Percentiles rank a stretch among this genome's conserved stretches.
Conservation (phyloP, 2,888 invertebrate species). For the Hydrotaea cyrtoneurina region DNA sequence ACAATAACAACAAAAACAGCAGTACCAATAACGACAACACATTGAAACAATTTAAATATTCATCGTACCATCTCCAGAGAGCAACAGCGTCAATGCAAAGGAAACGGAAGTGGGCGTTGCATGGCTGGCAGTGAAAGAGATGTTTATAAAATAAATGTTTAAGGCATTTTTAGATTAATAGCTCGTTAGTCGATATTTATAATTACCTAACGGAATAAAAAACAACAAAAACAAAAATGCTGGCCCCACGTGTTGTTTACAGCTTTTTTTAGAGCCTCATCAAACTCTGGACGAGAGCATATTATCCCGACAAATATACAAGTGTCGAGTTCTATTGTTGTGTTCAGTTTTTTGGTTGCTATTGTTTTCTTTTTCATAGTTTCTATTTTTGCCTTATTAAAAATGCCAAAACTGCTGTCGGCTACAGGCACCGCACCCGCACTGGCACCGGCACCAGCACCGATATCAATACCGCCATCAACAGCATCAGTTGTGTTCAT, state of each 20-base stretch:
- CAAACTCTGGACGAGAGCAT: background rate
- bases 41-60: slow-evolving; percentile 29
- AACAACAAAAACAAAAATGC: background rate
- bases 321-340: background rate
- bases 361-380: background rate
- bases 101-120: background rate
- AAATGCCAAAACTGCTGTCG: background rate
- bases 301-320: background rate
- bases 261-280: too few relatives aligned
- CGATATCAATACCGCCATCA: too few relatives aligned
- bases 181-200: background rate
- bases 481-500: background rate
- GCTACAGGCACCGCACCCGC: background rate
- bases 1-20: too few relatives aligned
- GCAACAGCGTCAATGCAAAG: background rate
- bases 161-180: slow-evolving; percentile 4
- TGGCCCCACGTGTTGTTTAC: slow-evolving; percentile 5
- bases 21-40: background rate
- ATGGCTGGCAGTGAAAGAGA: background rate
- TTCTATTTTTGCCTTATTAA: background rate
- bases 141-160: background rate
- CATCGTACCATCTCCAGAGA: background rate
- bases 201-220: background rate
- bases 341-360: background rate
- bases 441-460: background rate